Percentiles rank a stretch among this genome's conserved stretches.
These are phyloP conservation scores for Tragopan temminckii DNA, from an alignment of 2,797 vertebrate species.

Conservation along the genomic window DNA sequence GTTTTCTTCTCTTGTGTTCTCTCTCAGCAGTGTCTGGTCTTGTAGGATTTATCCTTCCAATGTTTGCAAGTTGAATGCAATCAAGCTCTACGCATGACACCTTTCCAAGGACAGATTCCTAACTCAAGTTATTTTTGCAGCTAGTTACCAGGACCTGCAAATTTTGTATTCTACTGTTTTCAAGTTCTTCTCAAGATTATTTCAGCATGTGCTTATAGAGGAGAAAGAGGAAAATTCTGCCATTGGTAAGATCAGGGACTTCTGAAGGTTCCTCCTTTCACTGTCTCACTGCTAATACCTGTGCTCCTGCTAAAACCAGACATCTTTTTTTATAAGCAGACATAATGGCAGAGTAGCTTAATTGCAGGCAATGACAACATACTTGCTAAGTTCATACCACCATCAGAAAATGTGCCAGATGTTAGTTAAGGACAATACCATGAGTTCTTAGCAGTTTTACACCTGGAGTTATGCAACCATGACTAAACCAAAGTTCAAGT, in stretches of 20 bases:
- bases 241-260: not conserved
- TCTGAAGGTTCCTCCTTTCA: not conserved
- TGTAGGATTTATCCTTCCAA: not conserved
- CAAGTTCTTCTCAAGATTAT: not conserved
- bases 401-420: not conserved
- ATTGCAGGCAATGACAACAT: not conserved
- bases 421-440: not conserved
- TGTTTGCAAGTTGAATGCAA: not conserved
- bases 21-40: not conserved
- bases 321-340: not conserved
- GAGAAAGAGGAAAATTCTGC: not conserved
- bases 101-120: not conserved
- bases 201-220: not conserved
- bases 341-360: not conserved
- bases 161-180: not conserved
- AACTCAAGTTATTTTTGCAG: not conserved
- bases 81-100: not conserved
- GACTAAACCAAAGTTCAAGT: accelerated
- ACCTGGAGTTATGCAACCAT: accelerated
- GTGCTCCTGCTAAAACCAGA: not conserved
- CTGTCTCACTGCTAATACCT: not conserved
- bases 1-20: not conserved
- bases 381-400: accelerated
- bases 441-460: not conserved
- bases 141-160: not conserved